Percentiles rank a stretch among this genome's conserved stretches.
phyloP scores from a whole-genome alignment of 2,888 invertebrate species.

The Drosophila kuntzei region DNA sequence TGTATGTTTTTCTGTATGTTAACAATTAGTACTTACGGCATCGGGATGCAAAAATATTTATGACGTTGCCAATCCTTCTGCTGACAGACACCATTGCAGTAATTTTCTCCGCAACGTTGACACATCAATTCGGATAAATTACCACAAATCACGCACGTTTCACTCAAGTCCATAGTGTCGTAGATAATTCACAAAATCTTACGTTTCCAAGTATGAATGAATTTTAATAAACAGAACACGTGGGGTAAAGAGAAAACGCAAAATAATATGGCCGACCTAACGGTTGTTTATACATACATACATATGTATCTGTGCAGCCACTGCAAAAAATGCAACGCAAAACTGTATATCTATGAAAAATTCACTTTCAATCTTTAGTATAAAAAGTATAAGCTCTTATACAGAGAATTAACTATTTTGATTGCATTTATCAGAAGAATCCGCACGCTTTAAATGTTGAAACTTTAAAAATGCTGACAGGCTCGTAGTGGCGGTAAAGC shows the following conservation, averaged over 20 bases:
- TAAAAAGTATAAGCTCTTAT: too few relatives aligned
- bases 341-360: neutral
- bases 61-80: constrained; percentile 59
- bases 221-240: constrained; percentile 4
- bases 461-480: too few relatives aligned
- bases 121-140: constrained; percentile 37
- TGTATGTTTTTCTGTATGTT: neutral
- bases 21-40: constrained; percentile 55
- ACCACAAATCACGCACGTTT: constrained; percentile 44
- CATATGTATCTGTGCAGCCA: neutral
- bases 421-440: too few relatives aligned
- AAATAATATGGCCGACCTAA: constrained; percentile 42
- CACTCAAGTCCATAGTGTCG: neutral
- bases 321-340: neutral
- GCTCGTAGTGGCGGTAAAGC: too few relatives aligned
- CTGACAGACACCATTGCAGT: constrained; percentile 57
- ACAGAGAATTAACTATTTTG: too few relatives aligned
- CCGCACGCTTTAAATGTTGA: too few relatives aligned
- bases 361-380: neutral
- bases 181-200: neutral
- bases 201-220: neutral
- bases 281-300: constrained; percentile 46
- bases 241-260: neutral
- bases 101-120: constrained; percentile 59
- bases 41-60: constrained; percentile 45